Evolutionary conservation across 2,888 invertebrate species (phyloP).

Genomic region (Seira musarum): DNA sequence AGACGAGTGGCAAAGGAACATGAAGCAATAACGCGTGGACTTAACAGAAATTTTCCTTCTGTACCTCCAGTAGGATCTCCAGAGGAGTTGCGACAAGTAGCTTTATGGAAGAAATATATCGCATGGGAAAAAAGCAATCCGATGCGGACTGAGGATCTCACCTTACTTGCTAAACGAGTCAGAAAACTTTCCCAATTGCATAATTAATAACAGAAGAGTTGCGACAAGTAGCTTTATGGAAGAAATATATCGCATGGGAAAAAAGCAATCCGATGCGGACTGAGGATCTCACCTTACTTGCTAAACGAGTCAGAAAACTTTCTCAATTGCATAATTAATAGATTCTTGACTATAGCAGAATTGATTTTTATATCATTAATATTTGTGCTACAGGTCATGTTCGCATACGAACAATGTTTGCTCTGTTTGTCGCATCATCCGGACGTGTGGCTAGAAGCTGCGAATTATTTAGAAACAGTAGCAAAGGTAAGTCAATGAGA

Average conservation of each 20-base stretch:
- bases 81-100: constrained; percentile 95
- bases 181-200: no score
- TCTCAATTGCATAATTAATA: no score
- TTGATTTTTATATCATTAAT: no score
- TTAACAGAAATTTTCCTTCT: constrained; percentile 96
- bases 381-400: no score
- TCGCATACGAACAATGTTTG: constrained; percentile 98
- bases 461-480: constrained; percentile 95
- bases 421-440: constrained; percentile 97
- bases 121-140: constrained; percentile 98
- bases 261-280: constrained; percentile 96
- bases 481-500: constrained; percentile 82
- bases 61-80: constrained; percentile 94
- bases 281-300: constrained; percentile 95
- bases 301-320: constrained; percentile 94
- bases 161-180: constrained; percentile 93
- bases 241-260: constrained; percentile 98
- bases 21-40: constrained; percentile 93
- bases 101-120: constrained; percentile 99
- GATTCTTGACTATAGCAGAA: no score
- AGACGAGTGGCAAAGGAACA: constrained; percentile 95
- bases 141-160: constrained; percentile 94
- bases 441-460: constrained; percentile 99
- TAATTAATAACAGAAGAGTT: no score
- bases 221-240: constrained; percentile 99